Evolutionary conservation across 1,140 invertebrate species (phyloP), one percentile per base, ranked within the genome.

Genomic region (Cherax destructor): DNA sequence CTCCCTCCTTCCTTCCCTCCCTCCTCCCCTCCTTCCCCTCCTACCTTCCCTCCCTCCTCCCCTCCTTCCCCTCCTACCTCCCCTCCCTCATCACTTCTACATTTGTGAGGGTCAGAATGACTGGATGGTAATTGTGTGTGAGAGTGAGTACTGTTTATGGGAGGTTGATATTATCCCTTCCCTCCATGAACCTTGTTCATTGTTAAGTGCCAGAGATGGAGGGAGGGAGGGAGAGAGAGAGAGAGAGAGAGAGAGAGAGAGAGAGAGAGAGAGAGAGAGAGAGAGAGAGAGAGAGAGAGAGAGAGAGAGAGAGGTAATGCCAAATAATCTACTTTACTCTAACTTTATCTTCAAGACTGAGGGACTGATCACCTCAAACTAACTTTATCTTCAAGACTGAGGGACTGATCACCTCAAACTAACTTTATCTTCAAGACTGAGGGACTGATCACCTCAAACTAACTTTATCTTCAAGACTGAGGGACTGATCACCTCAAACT

Each of bases 91-190:
- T 56, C 52, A 56, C 52, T 56, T 2, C 52, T 56, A 56, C 52
- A 56, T 56, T 56, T 56, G 52, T 7, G 52, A 9, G 52, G 52
- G 50, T 21, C 10, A 30, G 59, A 59, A 65, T 21, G 52, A 83
- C 10, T 59, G 50, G 13, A 65, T 50, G 81, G 79, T 81, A 59
- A 81, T 52, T 52, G 52, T 18, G 79, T 50, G 79, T 81, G 79
- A 52, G 79, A 52, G 79, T 52, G 79, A 59, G 11, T 50, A 18
- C 52, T 56, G 52, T 56, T 56, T 7, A 74, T 11, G 77, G 77
- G 77, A 41, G 16, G 77, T 7, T 24, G 81, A 83, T 30, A 56
- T 13, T 56, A 7, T 13, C 52, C 11, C 52, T 13, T 78, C 5
- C 52, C 52, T 9, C 52, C 52, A 56, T 13, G 52, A 56, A 9